Evolutionary conservation across 2,113 vertebrate species (phyloP).

Genomic region (Nerophis lumbriciformis): DNA sequence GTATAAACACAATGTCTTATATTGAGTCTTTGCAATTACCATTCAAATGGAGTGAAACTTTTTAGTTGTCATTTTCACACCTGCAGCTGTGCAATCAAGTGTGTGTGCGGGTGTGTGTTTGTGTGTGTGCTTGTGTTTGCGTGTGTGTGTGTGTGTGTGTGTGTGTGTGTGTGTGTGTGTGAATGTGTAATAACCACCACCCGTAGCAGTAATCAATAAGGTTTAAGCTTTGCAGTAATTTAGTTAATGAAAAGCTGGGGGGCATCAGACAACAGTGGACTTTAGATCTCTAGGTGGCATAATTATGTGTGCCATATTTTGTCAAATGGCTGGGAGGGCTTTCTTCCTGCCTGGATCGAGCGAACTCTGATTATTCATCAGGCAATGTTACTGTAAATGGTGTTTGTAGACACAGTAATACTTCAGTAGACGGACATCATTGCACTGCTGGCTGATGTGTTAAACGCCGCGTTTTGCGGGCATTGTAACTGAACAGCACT

Average conservation of each 20-base stretch:
- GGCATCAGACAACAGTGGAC: constrained; percentile 55
- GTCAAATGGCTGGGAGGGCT: constrained; percentile 62
- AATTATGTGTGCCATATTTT: constrained; percentile 65
- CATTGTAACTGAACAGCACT: constrained; percentile 19
- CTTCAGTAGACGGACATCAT: constrained; percentile 39
- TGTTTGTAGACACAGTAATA: constrained; percentile 58
- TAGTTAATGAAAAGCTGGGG: constrained; percentile 76
- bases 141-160: constrained; percentile 10
- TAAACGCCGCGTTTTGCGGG: constrained; percentile 12
- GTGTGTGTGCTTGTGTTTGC: neutral
- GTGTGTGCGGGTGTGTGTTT: constrained; percentile 1
- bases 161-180: constrained; percentile 6
- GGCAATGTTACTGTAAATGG: constrained; percentile 56
- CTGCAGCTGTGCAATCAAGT: constrained; percentile 31
- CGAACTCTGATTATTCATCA: constrained; percentile 73
- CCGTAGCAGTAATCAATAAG: constrained; percentile 68
- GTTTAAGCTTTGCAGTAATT: constrained; percentile 66
- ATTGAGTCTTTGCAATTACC: constrained; percentile 3
- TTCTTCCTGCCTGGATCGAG: constrained; percentile 35
- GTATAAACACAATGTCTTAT: neutral
- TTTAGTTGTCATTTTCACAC: constrained; percentile 45
- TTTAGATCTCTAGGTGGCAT: constrained; percentile 59
- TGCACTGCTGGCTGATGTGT: constrained; percentile 1
- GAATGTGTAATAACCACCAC: constrained; percentile 59
- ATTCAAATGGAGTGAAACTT: constrained; percentile 16